Evolutionary conservation across 2,113 vertebrate genomes (phyloP).

Genomic region (Chelonoidis abingdonii): DNA sequence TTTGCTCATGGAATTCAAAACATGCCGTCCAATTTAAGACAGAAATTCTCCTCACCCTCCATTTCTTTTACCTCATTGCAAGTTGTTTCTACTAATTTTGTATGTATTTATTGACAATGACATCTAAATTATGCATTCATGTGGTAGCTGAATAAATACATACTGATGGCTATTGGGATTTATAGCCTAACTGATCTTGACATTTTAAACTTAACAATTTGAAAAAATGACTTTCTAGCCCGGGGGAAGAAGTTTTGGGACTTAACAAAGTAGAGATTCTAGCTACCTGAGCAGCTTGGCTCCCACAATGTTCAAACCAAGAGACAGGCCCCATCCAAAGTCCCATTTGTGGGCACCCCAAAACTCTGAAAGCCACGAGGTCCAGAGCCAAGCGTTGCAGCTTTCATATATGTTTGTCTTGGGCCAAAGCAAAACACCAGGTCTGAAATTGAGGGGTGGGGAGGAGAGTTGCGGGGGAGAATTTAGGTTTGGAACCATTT

Average conservation of each 20-base stretch:
- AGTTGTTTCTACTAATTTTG: background rate
- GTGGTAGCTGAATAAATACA: slow-evolving; percentile 49
- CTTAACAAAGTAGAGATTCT: slow-evolving; percentile 44
- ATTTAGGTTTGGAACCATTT: background rate
- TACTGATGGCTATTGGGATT: slow-evolving; percentile 46
- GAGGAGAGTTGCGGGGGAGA: background rate
- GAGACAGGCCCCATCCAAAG: slow-evolving; percentile 2
- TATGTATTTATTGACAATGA: background rate
- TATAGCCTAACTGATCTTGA: slow-evolving; percentile 59
- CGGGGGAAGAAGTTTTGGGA: slow-evolving; percentile 30
- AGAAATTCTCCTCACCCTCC: slow-evolving; percentile 22
- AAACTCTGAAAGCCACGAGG: slow-evolving; percentile 52
- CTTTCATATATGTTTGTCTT: slow-evolving; percentile 30
- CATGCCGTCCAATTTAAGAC: slow-evolving; percentile 12
- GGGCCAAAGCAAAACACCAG: slow-evolving; percentile 17
- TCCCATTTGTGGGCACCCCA: slow-evolving; percentile 33
- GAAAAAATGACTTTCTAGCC: slow-evolving; percentile 54
- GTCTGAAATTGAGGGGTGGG: background rate
- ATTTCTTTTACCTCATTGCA: background rate
- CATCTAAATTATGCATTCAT: background rate
- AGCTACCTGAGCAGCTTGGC: slow-evolving; percentile 51
- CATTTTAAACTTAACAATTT: slow-evolving; percentile 65
- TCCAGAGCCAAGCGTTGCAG: background rate
- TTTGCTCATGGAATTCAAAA: slow-evolving; percentile 18
- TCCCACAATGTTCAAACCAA: slow-evolving; percentile 38